Conservation (phyloP, 2,888 invertebrate species). For the Cerceris rybyensis region DNA sequence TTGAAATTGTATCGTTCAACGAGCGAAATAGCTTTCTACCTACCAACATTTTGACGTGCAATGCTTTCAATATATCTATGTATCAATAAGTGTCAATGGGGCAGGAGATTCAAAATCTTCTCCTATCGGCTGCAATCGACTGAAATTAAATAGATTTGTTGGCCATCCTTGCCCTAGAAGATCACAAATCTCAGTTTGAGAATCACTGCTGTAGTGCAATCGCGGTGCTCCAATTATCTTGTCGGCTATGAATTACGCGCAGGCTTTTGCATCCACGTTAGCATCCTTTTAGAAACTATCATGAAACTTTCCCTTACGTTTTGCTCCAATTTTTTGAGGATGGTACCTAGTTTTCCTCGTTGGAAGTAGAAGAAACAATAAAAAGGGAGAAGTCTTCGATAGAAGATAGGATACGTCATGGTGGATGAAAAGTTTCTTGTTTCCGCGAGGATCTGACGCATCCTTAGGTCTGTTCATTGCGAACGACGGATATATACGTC, state of each 20-base stretch:
- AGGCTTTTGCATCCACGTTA: constrained; percentile 4
- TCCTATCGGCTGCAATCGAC: too few relatives aligned
- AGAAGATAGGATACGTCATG: neutral
- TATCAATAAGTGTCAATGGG: too few relatives aligned
- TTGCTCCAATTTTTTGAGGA: constrained; percentile 26
- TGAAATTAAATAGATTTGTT: too few relatives aligned
- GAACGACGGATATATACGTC: too few relatives aligned
- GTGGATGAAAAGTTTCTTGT: neutral
- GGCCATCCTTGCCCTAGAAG: too few relatives aligned
- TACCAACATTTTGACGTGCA: too few relatives aligned
- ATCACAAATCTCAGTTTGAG: too few relatives aligned
- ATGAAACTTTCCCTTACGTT: constrained; percentile 27
- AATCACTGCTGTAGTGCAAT: constrained; percentile 30
- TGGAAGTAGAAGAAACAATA: neutral
- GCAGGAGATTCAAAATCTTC: too few relatives aligned
- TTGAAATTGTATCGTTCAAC: too few relatives aligned
- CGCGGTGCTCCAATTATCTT: constrained; percentile 67
- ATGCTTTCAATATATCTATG: too few relatives aligned
- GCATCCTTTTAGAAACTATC: constrained; percentile 10
- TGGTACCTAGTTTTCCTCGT: neutral
- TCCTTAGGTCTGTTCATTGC: too few relatives aligned
- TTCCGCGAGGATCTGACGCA: neutral
- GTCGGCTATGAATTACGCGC: constrained; percentile 65
- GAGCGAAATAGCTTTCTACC: too few relatives aligned
- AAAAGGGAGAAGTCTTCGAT: neutral